A percentile compares a stretch with the other conserved stretches of the same genome.
Evolutionary conservation across 2,888 invertebrate genomes (phyloP).

Genomic region (Eristalinus aeneus): DNA sequence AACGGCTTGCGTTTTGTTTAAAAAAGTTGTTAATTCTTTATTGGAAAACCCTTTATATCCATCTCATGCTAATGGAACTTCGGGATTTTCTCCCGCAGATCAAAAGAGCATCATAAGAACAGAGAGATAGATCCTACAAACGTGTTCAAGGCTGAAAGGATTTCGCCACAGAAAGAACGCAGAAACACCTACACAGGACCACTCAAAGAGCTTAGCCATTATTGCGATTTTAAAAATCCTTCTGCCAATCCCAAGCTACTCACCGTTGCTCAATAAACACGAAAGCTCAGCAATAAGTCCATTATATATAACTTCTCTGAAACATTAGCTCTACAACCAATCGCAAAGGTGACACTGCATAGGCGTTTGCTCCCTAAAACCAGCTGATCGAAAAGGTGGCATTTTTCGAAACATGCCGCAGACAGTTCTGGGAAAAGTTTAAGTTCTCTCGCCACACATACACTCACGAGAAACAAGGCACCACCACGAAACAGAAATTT

Average conservation of each 20-base stretch:
- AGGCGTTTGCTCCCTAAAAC: not conserved
- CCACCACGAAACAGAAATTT: not conserved
- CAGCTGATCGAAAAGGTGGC: not conserved
- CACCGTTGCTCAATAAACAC: not conserved
- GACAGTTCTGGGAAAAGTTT: not conserved
- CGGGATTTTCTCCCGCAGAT: too few species aligned
- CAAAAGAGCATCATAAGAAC: too few species aligned
- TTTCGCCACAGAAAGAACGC: too few species aligned
- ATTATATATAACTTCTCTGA: not conserved
- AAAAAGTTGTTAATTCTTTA: too few species aligned
- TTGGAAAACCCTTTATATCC: too few species aligned
- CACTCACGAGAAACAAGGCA: not conserved
- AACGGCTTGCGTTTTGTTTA: too few species aligned
- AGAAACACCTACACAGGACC: too few species aligned
- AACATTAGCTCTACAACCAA: not conserved
- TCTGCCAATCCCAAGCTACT: not conserved
- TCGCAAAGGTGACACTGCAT: not conserved
- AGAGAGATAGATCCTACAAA: too few species aligned
- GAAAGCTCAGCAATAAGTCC: not conserved
- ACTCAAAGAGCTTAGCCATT: not conserved
- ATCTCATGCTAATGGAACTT: too few species aligned
- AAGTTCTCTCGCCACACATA: not conserved
- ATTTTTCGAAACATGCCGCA: not conserved
- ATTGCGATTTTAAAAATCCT: not conserved
- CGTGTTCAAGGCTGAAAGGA: too few species aligned